These are phyloP conservation scores for Agapornis canus DNA, from an alignment of 2,797 vertebrate genomes.

Conservation along the genomic window DNA sequence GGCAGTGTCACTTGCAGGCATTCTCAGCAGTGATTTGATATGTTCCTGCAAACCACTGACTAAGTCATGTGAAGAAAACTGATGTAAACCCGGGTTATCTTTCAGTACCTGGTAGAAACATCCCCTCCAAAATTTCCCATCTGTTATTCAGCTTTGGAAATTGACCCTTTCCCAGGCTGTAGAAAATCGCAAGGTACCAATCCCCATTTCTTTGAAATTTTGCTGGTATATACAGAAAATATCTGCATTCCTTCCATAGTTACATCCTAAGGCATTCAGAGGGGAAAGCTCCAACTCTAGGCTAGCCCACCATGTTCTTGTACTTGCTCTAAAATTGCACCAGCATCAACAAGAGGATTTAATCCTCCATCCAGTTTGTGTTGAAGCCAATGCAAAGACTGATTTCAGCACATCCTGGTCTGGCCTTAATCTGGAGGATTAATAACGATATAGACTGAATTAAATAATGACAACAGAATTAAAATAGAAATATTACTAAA, in stretches of 20 bases:
- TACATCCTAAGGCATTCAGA: neutral
- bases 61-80: neutral
- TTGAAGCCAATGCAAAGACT: neutral
- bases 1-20: neutral
- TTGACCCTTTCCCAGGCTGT: neutral
- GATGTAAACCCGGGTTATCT: neutral
- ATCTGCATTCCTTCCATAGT: neutral
- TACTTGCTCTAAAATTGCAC: neutral
- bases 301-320: neutral
- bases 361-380: neutral
- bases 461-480: neutral
- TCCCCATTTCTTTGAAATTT: neutral
- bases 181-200: neutral
- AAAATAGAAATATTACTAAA: neutral
- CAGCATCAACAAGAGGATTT: fast-evolving
- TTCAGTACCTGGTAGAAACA: neutral
- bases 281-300: neutral
- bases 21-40: neutral
- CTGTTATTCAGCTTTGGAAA: neutral
- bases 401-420: neutral
- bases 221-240: neutral
- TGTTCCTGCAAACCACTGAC: neutral
- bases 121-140: neutral
- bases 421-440: slow-evolving; percentile 57
- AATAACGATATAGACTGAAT: neutral